Percentiles rank a stretch among this genome's conserved stretches.
phyloP scores from a whole-genome alignment of 2,797 vertebrate genomes.

The Peromyscus eremicus region DNA sequence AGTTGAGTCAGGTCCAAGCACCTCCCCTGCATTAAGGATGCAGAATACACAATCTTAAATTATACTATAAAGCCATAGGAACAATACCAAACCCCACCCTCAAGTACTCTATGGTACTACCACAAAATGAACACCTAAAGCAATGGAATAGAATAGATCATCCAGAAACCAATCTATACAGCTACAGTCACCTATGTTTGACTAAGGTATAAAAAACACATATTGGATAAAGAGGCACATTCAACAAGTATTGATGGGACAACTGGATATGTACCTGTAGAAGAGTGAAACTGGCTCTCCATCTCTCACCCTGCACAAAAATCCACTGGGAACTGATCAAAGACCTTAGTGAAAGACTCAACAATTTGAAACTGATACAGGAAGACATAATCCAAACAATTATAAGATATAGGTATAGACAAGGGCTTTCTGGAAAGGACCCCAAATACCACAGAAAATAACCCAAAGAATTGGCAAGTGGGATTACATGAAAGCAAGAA shows the following conservation, averaged over 20 bases:
- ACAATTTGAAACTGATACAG: not conserved
- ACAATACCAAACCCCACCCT: not conserved
- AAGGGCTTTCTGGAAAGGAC: not conserved
- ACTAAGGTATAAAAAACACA: not conserved
- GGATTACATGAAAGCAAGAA: not conserved
- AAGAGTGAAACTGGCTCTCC: not conserved
- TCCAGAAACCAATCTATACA: not conserved
- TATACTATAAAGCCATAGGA: not conserved
- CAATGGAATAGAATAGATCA: not conserved
- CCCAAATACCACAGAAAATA: not conserved
- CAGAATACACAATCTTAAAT: not conserved
- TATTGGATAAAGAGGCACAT: not conserved
- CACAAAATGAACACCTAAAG: not conserved
- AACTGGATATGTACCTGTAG: no score
- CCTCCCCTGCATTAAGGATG: no score
- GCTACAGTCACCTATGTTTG: not conserved
- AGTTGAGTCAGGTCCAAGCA: no score
- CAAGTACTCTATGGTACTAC: not conserved
- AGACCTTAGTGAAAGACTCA: not conserved
- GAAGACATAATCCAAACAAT: not conserved
- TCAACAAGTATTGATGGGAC: not conserved
- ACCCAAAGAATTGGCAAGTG: not conserved
- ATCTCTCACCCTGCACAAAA: not conserved
- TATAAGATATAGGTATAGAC: not conserved
- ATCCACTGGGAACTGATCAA: not conserved